Evolutionary conservation across 2,888 invertebrate species (phyloP).

Genomic region (Orthonychiurus folsomi): DNA sequence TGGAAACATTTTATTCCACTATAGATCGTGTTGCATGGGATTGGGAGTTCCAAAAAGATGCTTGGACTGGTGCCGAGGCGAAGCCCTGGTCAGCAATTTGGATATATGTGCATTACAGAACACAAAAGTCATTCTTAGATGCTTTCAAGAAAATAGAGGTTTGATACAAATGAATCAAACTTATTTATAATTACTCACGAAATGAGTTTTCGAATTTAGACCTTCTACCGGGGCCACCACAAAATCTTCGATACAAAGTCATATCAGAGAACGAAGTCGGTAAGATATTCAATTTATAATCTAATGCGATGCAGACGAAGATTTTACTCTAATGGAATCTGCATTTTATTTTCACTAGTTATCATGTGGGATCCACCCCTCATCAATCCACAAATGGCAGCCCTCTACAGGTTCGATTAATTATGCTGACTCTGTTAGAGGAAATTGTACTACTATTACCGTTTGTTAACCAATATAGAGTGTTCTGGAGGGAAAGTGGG

Average conservation of each 20-base stretch:
- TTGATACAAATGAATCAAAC: too few species aligned
- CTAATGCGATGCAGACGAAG: too few species aligned
- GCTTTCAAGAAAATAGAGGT: conserved; percentile 69
- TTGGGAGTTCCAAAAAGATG: conserved; percentile 71
- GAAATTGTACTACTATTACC: too few species aligned
- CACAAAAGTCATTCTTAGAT: conserved; percentile 65
- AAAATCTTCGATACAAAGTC: conserved; percentile 53
- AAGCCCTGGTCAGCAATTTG: conserved; percentile 55
- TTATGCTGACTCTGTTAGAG: too few species aligned
- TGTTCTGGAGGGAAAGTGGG: conserved; percentile 67
- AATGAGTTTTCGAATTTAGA: too few species aligned
- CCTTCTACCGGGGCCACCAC: conserved; percentile 70
- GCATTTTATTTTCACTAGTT: too few species aligned
- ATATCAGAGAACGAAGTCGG: conserved; percentile 53
- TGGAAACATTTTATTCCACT: too few species aligned
- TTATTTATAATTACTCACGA: too few species aligned
- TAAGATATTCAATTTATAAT: too few species aligned
- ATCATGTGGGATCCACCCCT: conserved; percentile 69
- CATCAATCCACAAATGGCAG: conserved; percentile 72
- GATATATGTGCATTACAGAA: conserved; percentile 62
- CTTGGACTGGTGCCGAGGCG: conserved; percentile 75
- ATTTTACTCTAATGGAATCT: too few species aligned
- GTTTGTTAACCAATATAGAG: conserved; percentile 49
- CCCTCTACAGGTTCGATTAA: conserved; percentile 57
- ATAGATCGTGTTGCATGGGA: conserved; percentile 67